Evolutionary conservation across 2,113 vertebrate species (phyloP).

Genomic region (Ranitomeya variabilis): DNA sequence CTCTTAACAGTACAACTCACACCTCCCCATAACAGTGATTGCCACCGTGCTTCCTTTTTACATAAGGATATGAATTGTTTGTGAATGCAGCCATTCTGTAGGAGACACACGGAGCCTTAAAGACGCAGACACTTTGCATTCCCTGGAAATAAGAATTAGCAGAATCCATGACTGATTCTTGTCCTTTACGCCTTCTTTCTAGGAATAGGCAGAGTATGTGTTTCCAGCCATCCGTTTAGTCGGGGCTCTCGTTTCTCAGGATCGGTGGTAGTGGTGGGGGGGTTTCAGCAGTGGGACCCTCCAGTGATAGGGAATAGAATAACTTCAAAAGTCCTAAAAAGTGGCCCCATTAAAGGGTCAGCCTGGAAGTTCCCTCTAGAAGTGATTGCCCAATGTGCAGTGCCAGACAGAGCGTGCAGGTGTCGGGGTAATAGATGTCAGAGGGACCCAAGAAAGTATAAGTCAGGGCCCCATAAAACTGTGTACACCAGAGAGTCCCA

Average conservation of each 20-base stretch:
- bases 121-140: not conserved
- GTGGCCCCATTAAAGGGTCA: not conserved
- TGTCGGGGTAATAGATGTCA: too few species aligned
- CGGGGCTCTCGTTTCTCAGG: too few species aligned
- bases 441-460: too few species aligned
- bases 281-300: too few species aligned
- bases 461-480: too few species aligned
- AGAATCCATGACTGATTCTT: not conserved
- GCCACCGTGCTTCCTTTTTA: not conserved
- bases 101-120: not conserved
- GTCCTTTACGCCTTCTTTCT: not conserved
- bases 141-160: not conserved
- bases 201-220: not conserved
- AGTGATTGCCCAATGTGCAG: not conserved
- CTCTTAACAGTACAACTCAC: not conserved
- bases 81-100: not conserved
- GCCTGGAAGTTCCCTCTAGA: not conserved
- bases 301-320: too few species aligned
- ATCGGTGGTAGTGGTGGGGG: too few species aligned
- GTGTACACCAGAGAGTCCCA: too few species aligned
- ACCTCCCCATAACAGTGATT: not conserved
- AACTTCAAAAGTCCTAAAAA: not conserved
- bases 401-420: not conserved
- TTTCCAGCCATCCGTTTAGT: too few species aligned
- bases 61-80: not conserved